phyloP scores from a whole-genome alignment of 2,888 invertebrate genomes.

The Dexiosoma caninum region DNA sequence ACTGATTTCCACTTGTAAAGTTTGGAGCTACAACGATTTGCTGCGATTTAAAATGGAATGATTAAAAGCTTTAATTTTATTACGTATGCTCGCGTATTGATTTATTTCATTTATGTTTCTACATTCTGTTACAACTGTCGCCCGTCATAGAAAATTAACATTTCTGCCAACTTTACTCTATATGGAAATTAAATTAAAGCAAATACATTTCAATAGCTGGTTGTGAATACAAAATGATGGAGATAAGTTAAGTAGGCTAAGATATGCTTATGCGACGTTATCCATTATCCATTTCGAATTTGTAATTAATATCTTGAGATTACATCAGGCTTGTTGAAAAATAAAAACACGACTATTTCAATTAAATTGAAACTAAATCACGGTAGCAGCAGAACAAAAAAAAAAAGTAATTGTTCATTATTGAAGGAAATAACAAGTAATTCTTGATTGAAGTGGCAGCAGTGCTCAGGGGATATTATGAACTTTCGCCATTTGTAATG shows the following conservation, averaged over 20 bases:
- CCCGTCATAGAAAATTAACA: background rate
- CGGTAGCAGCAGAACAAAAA: background rate
- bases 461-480: no score
- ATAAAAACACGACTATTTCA: no score
- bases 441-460: no score
- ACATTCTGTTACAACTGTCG: background rate
- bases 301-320: background rate
- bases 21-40: conserved; percentile 11
- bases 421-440: no score
- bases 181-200: conserved; percentile 2
- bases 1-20: conserved; percentile 41
- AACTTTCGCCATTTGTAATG: no score
- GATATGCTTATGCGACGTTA: conserved; percentile 14
- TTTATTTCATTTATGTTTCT: background rate
- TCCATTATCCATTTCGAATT: conserved; percentile 3
- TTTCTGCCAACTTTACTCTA: background rate
- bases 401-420: no score
- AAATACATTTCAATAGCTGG: background rate
- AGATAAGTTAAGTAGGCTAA: conserved; percentile 30
- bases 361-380: background rate
- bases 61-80: conserved; percentile 47
- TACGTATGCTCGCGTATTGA: background rate
- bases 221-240: background rate
- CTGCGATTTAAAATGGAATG: conserved; percentile 30
- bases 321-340: no score